Base-by-base conservation (phyloP, 2,888 invertebrate species). In the Perizoma flavofasciatum region DNA sequence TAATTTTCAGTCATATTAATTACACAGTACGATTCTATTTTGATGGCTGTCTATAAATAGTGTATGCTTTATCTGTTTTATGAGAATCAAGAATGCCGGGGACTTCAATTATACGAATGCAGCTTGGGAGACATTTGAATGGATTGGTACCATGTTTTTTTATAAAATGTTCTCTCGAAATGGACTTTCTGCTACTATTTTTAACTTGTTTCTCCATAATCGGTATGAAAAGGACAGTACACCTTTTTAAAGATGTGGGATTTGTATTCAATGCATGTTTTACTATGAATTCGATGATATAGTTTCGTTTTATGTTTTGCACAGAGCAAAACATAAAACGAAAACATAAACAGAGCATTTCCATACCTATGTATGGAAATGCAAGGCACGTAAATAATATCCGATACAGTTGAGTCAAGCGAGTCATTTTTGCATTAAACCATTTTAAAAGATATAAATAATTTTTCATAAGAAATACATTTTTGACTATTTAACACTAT, bases 111-210 rank as follows among this genome's bases (percentile, higher is more conserved):
- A 78, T 77, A 75, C 73, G 76, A 77, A 75, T 72, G 73, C 74
- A 74, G 74, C 77, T 73, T 73, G 70, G 73, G 69, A 73, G 83
- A 85, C 82, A 81, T 83, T 80, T 86, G 83, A 83, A 86, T 85
- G 79, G 79, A 61, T 58, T 74, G 68, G 71, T 74, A 77, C 72
- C 73, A 73, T 74, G 74, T 73, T 74, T 72, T 74, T 72, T 77
- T 75, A 75, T 79, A 72, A 74, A 79, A 76, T 75, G 62, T 64
- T 69, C 68, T 71, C 72, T 73, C 63, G 65, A 75, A 73, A 77
- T 74, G 75, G 77, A 72, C 77, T 77, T 78, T 72, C 78, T 75
- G 70, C 65, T 66, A 73, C 74, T 85, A 85, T 85, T 85, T 86
- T 85, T 82, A 81, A 78, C 75, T 65, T 64, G 69, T 72, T 72